Evolutionary conservation across 1,140 invertebrate species (phyloP).

Genomic region (Drosophila insularis): DNA sequence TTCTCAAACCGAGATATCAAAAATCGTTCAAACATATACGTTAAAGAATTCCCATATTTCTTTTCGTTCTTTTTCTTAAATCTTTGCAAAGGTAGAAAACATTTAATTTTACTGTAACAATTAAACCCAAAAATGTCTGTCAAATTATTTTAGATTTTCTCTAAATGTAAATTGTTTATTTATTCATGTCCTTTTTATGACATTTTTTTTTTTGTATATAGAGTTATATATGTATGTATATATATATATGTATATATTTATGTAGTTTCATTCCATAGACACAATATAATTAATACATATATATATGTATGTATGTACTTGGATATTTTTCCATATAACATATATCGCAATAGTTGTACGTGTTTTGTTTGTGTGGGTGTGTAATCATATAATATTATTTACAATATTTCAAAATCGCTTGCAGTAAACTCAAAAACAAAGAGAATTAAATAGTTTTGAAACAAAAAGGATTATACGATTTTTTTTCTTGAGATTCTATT

Average conservation of each 20-base stretch:
- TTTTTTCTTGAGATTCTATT: slow-evolving; percentile 19
- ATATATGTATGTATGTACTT: slow-evolving; percentile 40
- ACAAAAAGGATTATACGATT: background rate
- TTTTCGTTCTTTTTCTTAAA: no score
- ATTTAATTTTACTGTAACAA: background rate
- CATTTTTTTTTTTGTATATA: slow-evolving; percentile 45
- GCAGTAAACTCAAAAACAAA: slow-evolving; percentile 23
- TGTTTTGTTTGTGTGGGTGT: slow-evolving; percentile 18
- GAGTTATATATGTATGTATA: slow-evolving; percentile 39
- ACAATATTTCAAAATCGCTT: slow-evolving; percentile 40
- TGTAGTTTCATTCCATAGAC: slow-evolving; percentile 64
- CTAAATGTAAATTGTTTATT: slow-evolving; percentile 78
- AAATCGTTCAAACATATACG: no score
- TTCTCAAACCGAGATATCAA: no score
- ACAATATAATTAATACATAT: slow-evolving; percentile 66
- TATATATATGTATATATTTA: slow-evolving; percentile 52
- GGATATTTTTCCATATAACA: slow-evolving; percentile 28
- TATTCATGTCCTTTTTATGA: slow-evolving; percentile 59
- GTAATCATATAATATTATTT: slow-evolving; percentile 30
- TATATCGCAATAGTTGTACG: slow-evolving; percentile 47
- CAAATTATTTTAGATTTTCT: slow-evolving; percentile 47
- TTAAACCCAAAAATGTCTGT: background rate
- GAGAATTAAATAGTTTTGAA: slow-evolving; percentile 1
- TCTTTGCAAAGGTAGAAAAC: background rate
- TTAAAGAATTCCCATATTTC: no score